Evolutionary conservation across 1,140 invertebrate genomes (phyloP), one percentile per base, ranked within the genome.

Genomic region (Heliconius melpomene): DNA sequence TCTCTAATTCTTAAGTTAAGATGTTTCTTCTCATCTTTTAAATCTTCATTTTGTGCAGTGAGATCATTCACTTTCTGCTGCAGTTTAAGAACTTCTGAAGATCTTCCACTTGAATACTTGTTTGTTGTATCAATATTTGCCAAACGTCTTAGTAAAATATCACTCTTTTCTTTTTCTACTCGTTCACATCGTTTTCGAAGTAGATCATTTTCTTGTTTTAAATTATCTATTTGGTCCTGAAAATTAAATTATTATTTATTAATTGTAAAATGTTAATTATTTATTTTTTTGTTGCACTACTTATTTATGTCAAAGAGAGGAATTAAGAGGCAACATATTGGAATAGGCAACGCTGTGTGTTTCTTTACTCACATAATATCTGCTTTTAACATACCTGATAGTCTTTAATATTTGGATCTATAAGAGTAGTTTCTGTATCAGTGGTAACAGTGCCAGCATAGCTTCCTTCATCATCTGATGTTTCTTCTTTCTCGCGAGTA

Each of bases 121-220:
- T 97, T 96, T n/a, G 96, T 95, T 0, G 96, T 96, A 82, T 98
- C 97, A 89, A 98, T 96, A 11, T 96, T 96, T 11, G 97, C 96
- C 70, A 98, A 90, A 79, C 97, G 95, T 83, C 97, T 94, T 26
- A 98, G 91, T 72, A 98, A 88, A 82, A 98, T 97, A 84, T 98
- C 98, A 86, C 97, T 98, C 87, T 98, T 98, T 88, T 98, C 98
- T 77, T 97, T 96, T 92, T 98, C 98, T 2, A 97, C 96, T 86
- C 96, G 95, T 85, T 98, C 97, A 86, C 97, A 98, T 85, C 97
- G 96, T 93, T 86, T 96, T 95, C 81, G 96, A 52, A 98, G 90
- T 70, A 94, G 96, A 71, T 97, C 96, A 57, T 97, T 88, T 91
- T 97, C 97, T 86, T 96, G 96, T 88, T 95, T 96, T 71, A 97